Evolutionary conservation across 2,797 vertebrate species (phyloP).

Genomic region (Babyrousa celebensis): DNA sequence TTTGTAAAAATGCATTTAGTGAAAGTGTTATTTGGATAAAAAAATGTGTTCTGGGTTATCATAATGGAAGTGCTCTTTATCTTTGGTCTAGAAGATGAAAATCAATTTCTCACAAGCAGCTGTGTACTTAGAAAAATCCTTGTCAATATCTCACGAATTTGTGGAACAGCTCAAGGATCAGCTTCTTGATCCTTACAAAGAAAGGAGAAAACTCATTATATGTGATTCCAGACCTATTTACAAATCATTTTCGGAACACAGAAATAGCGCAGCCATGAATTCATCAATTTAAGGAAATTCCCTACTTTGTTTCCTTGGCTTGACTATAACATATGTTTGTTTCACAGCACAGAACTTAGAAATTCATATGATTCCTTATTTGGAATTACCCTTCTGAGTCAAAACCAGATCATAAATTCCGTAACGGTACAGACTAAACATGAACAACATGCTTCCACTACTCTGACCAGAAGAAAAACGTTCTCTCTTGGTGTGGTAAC

Average conservation of each 20-base stretch:
- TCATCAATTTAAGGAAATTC: conserved; percentile 82
- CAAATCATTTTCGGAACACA: conserved; percentile 65
- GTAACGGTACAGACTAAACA: conserved; percentile 81
- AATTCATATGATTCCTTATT: conserved; percentile 84
- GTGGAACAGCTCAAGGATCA: background rate
- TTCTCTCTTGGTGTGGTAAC: background rate
- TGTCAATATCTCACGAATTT: background rate
- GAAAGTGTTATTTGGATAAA: background rate
- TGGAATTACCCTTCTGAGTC: conserved; percentile 82
- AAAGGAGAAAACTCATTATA: conserved; percentile 31
- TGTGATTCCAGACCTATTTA: conserved; percentile 51
- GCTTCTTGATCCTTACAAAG: conserved; percentile 6
- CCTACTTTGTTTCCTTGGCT: conserved; percentile 71
- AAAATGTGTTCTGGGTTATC: background rate
- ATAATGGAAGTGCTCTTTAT: background rate
- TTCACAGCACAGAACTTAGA: conserved; percentile 62
- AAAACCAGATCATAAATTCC: conserved; percentile 83
- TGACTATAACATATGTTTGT: conserved; percentile 65
- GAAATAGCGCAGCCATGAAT: conserved; percentile 73
- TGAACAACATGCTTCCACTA: conserved; percentile 25
- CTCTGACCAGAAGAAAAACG: conserved; percentile 6
- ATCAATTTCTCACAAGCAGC: background rate
- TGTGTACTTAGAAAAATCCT: background rate
- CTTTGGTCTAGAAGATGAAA: background rate
- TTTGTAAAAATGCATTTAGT: background rate